phyloP scores from a whole-genome alignment of 2,797 vertebrate genomes.

The Loriculus beryllinus region DNA sequence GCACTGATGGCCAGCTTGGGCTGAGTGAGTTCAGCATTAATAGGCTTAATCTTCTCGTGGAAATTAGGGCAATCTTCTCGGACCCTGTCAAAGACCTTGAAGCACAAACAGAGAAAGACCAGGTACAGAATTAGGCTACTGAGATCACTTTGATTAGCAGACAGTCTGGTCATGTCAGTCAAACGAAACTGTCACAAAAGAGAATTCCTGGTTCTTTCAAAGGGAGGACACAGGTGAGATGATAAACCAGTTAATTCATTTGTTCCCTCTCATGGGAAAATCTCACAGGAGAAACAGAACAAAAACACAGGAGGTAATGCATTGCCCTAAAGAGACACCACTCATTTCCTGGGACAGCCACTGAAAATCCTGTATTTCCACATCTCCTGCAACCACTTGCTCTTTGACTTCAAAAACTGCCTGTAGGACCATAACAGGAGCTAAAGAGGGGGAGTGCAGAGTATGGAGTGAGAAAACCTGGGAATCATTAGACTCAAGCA shows the following conservation, averaged over 20 bases:
- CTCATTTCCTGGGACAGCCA: not conserved
- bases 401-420: not conserved
- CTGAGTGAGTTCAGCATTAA: slow-evolving; percentile 90
- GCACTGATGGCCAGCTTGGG: slow-evolving; percentile 87
- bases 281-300: not conserved
- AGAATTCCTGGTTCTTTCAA: not conserved
- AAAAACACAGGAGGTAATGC: not conserved
- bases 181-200: not conserved
- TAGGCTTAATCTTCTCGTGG: slow-evolving; percentile 87
- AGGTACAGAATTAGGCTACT: slow-evolving; percentile 10
- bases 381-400: not conserved
- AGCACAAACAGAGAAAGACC: slow-evolving; percentile 49
- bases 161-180: not conserved
- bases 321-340: not conserved
- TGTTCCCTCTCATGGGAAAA: not conserved
- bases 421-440: not conserved
- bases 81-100: slow-evolving; percentile 91
- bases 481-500: not conserved
- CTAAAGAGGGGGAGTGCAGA: not conserved
- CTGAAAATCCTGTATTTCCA: not conserved
- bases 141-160: slow-evolving; percentile 18
- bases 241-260: not conserved
- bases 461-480: not conserved
- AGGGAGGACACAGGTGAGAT: not conserved
- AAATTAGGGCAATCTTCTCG: slow-evolving; percentile 88